Percentiles rank a stretch among this genome's conserved stretches.
These are phyloP conservation scores for Edolisoma coerulescens DNA, from an alignment of 2,113 vertebrate species.

Conservation along the genomic window DNA sequence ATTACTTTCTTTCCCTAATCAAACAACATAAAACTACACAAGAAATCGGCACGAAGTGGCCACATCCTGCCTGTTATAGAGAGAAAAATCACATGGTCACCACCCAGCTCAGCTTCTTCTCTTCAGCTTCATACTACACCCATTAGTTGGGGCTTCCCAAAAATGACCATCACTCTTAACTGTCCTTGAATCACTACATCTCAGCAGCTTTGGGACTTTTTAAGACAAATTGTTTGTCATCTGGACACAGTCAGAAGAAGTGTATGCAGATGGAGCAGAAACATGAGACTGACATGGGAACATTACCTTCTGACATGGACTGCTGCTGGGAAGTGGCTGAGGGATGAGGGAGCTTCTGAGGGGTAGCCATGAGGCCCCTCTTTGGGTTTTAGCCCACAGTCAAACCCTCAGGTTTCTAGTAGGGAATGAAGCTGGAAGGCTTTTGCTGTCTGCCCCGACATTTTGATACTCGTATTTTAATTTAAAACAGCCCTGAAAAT, in stretches of 20 bases:
- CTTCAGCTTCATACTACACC: not conserved
- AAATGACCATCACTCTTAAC: not conserved
- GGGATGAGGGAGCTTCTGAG: not conserved
- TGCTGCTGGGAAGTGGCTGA: not conserved
- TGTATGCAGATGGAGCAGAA: not conserved
- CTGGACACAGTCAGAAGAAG: not conserved
- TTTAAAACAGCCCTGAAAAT: not conserved
- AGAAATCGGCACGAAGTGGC: not conserved
- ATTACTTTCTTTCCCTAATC: not conserved
- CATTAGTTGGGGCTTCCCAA: not conserved
- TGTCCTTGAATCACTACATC: not conserved
- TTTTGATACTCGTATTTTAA: not conserved
- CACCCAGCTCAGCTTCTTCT: not conserved
- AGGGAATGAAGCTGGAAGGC: not conserved
- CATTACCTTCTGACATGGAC: not conserved
- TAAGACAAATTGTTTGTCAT: not conserved
- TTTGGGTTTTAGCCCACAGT: not conserved
- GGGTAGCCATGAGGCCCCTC: not conserved
- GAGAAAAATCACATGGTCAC: not conserved
- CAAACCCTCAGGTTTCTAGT: not conserved
- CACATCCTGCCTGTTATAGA: not conserved
- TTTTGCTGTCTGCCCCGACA: not conserved
- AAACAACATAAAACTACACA: not conserved
- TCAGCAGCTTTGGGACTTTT: not conserved
- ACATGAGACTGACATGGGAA: not conserved